phyloP scores from a whole-genome alignment of 2,888 invertebrate genomes.

The Strigamia maritima region DNA sequence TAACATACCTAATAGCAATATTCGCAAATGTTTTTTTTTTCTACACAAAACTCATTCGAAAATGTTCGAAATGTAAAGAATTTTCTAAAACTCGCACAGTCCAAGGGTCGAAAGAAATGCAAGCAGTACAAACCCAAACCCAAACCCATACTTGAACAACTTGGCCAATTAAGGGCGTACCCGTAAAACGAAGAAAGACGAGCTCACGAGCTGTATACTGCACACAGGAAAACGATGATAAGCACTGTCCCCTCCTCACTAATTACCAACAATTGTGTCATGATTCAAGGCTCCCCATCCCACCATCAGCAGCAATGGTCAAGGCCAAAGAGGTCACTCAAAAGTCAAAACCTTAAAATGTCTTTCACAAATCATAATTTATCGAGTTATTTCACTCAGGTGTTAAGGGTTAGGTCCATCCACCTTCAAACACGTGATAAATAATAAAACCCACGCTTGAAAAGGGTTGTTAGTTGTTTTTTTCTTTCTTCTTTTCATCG shows the following conservation, averaged over 20 bases:
- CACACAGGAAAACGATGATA: neutral
- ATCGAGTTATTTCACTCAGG: neutral
- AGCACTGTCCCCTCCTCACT: neutral
- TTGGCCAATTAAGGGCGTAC: neutral
- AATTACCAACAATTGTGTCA: conserved; percentile 3
- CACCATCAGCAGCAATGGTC: neutral
- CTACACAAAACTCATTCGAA: too few species aligned
- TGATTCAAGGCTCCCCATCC: neutral
- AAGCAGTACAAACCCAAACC: neutral
- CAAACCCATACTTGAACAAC: neutral
- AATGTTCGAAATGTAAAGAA: too few species aligned
- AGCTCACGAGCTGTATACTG: too few species aligned
- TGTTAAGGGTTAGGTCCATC: neutral
- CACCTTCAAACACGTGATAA: neutral
- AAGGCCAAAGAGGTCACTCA: too few species aligned
- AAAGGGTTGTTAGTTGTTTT: too few species aligned
- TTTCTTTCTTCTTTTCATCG: neutral
- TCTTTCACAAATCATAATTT: neutral
- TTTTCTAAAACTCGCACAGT: too few species aligned
- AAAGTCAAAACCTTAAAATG: neutral
- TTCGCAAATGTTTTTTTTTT: too few species aligned
- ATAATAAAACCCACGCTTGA: neutral
- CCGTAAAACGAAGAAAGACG: conserved; percentile 6
- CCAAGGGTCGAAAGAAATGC: too few species aligned
- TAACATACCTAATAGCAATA: too few species aligned